A percentile compares a stretch with the other conserved stretches of the same genome.
phyloP scores from a whole-genome alignment of 1,140 invertebrate species.

The Bathynomus jamesi region DNA sequence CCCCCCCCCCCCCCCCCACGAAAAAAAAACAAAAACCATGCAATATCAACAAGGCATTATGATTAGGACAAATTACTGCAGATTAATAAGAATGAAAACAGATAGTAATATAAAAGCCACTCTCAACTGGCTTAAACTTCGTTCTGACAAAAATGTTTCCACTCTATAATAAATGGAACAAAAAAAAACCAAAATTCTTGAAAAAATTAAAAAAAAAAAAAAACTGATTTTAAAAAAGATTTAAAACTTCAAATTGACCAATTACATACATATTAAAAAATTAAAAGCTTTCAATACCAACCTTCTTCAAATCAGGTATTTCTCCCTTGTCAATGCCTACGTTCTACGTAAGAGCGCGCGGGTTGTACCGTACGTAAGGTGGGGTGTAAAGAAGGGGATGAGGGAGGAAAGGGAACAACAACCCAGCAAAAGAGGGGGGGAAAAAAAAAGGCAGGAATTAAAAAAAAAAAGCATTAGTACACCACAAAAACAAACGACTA shows the following conservation, averaged over 20 bases:
- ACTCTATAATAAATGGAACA: not conserved
- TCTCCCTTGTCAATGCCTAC: constrained; percentile 98
- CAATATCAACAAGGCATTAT: no score
- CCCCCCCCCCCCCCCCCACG: no score
- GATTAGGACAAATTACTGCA: no score
- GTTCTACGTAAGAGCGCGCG: constrained; percentile 56
- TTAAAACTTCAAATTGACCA: not conserved
- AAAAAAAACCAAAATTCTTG: not conserved
- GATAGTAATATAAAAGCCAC: no score
- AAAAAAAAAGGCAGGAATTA: not conserved
- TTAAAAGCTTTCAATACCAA: no score
- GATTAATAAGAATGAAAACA: no score
- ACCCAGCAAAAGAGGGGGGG: not conserved
- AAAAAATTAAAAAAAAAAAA: not conserved
- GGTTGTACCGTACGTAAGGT: constrained; percentile 23
- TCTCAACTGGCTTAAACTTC: not conserved
- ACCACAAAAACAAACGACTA: constrained; percentile 4
- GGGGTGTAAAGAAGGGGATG: not conserved
- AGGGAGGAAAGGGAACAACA: not conserved
- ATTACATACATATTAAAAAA: no score
- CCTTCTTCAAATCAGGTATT: constrained; percentile 95
- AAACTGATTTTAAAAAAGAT: not conserved
- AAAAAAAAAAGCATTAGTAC: not conserved
- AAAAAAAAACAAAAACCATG: no score
- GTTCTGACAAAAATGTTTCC: no score